These are phyloP conservation scores for Phylloscopus trochiloides DNA, from an alignment of 2,113 vertebrate species.

Conservation along the genomic window DNA sequence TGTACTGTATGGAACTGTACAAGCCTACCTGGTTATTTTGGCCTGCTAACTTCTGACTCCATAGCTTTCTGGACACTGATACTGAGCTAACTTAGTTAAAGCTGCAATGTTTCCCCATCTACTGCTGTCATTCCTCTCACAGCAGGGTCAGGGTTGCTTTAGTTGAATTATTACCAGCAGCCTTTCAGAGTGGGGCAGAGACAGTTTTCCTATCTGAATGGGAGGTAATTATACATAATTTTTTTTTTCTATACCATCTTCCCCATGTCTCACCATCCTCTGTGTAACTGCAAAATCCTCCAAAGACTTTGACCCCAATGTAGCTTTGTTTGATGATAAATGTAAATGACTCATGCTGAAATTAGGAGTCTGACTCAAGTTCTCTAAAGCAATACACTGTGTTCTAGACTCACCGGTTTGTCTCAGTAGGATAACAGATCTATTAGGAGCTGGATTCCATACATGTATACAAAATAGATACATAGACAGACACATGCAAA, in stretches of 20 bases:
- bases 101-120: neutral
- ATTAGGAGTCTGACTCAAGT: constrained; percentile 47
- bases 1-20: neutral
- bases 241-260: neutral
- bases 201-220: neutral
- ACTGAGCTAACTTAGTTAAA: neutral
- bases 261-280: neutral
- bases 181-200: neutral
- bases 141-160: neutral
- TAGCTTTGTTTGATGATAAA: constrained; percentile 38
- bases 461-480: neutral
- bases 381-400: neutral
- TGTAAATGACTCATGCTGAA: constrained; percentile 45
- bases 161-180: neutral
- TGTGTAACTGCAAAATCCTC: neutral
- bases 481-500: neutral
- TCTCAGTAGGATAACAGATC: neutral
- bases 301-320: neutral
- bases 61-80: neutral
- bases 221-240: neutral
- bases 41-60: neutral
- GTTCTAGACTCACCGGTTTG: constrained; percentile 16
- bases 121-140: neutral
- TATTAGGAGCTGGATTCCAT: neutral
- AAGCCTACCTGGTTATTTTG: neutral